Base-by-base conservation (phyloP, 2,888 invertebrate genomes). In the Abrostola tripartita region DNA sequence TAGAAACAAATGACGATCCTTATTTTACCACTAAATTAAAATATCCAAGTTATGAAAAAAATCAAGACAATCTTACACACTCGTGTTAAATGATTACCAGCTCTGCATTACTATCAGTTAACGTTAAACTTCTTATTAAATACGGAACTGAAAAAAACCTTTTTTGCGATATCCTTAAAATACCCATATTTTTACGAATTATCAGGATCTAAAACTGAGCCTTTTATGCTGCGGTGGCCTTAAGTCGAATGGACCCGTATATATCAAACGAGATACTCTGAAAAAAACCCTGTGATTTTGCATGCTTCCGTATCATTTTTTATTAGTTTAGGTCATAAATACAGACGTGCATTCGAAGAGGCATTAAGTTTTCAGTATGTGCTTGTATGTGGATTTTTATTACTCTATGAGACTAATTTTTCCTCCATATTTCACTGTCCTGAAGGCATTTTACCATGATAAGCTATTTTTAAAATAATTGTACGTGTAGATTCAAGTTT, bases 381-480 rank as follows among this genome's bases (percentile, higher is more conserved):
- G 35, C 5, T 10, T 5, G 49, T 58, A 58, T 58, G 58, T 58
- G 51, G 51, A 58, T 59, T 52, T 52, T 60, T n/a, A 52, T 47
- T 38, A 52, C 52, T 52, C 44, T 38, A 35, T n/a, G 42, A 37
- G 38, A 55, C n/a, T 37, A 9, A 57, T 14, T 37, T 37, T 40
- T 14, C 56, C 35, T 38, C 24, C 35, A 50, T 40, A 50, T 40
- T 42, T 57, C 40, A 50, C n/a, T 49, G 38, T 38, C 55, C 24
- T 38, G 38, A 35, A 35, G 11, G 47, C 50, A 37, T 37, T 47
- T 47, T 50, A 50, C 11, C 37, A n/a, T 40, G 35, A 10, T n/a
- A 11, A 40, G 56, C 49, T 49, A 38, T 40, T 57, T 57, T 50
- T 40, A 37, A 50, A 49, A 36, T 38, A 35, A 57, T 50, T 40